Evolutionary conservation across 1,140 invertebrate genomes (phyloP), one percentile per base, ranked within the genome.

Genomic region (Orussus abietinus): DNA sequence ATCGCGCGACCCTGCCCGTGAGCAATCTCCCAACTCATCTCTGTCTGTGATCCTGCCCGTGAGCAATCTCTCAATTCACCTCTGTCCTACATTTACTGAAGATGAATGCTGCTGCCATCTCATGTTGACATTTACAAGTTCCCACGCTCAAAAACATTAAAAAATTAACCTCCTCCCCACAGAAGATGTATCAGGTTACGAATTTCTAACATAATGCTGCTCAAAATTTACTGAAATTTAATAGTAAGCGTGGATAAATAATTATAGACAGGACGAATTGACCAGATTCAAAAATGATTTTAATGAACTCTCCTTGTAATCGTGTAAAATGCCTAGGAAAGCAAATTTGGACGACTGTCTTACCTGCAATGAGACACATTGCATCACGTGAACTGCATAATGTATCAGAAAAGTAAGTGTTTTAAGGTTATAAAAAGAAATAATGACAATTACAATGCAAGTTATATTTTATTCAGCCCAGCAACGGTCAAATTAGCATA

Each of bases 401-500:
- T 7, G 22, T n/a, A 25, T 7, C 22, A 7, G 22, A 7, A 7
- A 7, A 25, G 22, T 25, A 25, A 25, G 22, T 25, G n/a, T 25
- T 6, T 25, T 25, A 7, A n/a, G n/a, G 22, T 25, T n/a, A 7
- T 25, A 25, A 25, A 7, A 25, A 7, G 22, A 25, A 25, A 7
- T 25, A 25, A n/a, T n/a, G 6, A 25, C n/a, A 25, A 25, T 25
- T 25, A 25, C 6, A 6, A 6, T 25, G 22, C 22, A n/a, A n/a
- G n/a, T 31, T 6, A 18, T 40, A 34, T 31, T 47, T 14, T 42
- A n/a, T 41, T 5, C 38, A 59, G 56, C 3, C 17, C 30, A 5
- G 15, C 28, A 21, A 72, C 78, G 6, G 67, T 83, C 2, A 75
- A 79, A 53, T 65, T 84, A 39, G 71, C 79, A 0, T 81, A 78